Conservation (phyloP, 2,113 vertebrate species). For the Elaphurus davidianus region DNA sequence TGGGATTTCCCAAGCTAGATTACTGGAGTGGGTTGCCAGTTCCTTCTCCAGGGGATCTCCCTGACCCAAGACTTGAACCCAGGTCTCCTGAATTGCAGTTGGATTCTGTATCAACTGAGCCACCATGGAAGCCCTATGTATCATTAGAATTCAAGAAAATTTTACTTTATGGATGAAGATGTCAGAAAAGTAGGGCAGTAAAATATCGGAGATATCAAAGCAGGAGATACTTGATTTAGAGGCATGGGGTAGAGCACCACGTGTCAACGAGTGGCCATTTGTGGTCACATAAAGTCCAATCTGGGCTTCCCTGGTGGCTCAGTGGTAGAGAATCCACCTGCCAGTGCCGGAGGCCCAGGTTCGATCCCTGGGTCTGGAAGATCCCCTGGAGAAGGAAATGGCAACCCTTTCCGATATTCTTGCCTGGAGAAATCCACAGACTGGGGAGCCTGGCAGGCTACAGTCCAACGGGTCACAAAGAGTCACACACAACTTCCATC, state of each 20-base stretch:
- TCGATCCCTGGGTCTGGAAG: neutral
- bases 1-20: neutral
- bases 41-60: neutral
- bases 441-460: neutral
- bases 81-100: neutral
- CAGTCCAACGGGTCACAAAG: neutral
- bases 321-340: neutral
- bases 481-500: neutral
- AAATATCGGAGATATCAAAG: neutral
- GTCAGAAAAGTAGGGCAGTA: neutral
- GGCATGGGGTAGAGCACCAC: rapidly evolving
- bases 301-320: neutral
- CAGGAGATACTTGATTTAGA: neutral
- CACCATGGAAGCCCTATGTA: neutral
- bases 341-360: neutral
- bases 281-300: neutral
- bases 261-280: neutral
- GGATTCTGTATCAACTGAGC: neutral
- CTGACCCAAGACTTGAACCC: neutral
- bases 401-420: neutral
- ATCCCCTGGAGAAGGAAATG: neutral
- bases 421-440: neutral
- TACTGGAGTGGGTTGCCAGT: neutral
- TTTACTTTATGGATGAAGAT: neutral
- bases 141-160: neutral